phyloP scores from a whole-genome alignment of 2,888 invertebrate genomes.

The Coenonympha glycerion region DNA sequence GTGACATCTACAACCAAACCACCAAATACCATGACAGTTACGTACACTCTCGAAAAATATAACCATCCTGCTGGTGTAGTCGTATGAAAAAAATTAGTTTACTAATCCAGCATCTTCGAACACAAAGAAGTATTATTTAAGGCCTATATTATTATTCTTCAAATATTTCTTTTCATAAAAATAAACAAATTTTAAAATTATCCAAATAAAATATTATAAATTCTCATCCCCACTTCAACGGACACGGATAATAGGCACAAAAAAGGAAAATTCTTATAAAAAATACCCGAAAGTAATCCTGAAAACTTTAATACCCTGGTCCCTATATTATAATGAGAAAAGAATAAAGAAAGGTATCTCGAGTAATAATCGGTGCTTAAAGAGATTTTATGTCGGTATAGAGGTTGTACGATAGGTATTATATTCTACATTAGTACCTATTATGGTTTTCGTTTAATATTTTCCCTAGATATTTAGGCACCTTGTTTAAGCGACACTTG shows the following conservation, averaged over 20 bases:
- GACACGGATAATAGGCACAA: not conserved
- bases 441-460: no score
- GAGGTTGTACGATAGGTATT: not conserved
- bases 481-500: no score
- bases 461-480: not conserved
- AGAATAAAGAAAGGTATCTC: constrained; percentile 1
- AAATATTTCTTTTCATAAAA: not conserved
- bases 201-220: constrained; percentile 1
- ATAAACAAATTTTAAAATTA: constrained; percentile 2
- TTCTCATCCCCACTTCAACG: not conserved
- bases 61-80: no score
- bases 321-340: constrained; percentile 1
- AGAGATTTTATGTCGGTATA: not conserved
- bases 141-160: not conserved
- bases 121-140: not conserved
- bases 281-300: not conserved
- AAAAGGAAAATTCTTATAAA: constrained; percentile 1
- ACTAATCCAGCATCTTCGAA: no score
- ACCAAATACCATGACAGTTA: no score
- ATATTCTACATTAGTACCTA: no score
- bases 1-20: no score
- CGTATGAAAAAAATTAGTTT: no score
- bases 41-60: no score
- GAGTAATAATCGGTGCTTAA: constrained; percentile 2
- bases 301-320: not conserved